Evolutionary conservation across 2,888 invertebrate species (phyloP).

Genomic region (Xylophagus ater): DNA sequence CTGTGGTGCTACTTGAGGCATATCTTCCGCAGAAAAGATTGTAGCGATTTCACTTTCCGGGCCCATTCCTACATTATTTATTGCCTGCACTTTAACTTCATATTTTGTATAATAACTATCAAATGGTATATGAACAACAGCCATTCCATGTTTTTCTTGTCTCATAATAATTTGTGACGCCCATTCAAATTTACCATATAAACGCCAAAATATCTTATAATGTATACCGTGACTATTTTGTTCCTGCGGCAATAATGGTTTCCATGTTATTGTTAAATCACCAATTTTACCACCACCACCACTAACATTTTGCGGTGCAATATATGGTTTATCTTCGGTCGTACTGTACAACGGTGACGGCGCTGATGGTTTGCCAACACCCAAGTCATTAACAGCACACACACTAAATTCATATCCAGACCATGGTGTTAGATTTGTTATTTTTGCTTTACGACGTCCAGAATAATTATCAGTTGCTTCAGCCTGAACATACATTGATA

Average conservation of each 20-base stretch:
- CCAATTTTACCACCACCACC: conserved; percentile 96
- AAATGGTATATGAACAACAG: conserved; percentile 62
- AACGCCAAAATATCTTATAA: conserved; percentile 83
- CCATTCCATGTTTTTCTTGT: conserved; percentile 65
- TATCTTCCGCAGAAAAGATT: conserved; percentile 80
- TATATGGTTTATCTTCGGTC: conserved; percentile 64
- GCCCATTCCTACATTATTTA: conserved; percentile 70
- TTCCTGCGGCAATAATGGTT: conserved; percentile 59
- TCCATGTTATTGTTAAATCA: conserved; percentile 85
- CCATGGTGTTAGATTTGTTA: conserved; percentile 73
- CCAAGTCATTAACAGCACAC: conserved; percentile 74
- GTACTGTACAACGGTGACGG: conserved; percentile 83
- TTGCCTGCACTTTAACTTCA: conserved; percentile 74
- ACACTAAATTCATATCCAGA: conserved; percentile 84
- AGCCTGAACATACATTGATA: conserved; percentile 47
- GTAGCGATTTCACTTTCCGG: conserved; percentile 65
- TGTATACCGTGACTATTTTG: conserved; percentile 84
- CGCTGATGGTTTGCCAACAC: conserved; percentile 67
- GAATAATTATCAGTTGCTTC: conserved; percentile 66
- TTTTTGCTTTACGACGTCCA: conserved; percentile 60
- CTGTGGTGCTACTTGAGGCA: conserved; percentile 85
- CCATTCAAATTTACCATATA: conserved; percentile 60
- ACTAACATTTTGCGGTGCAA: conserved; percentile 66
- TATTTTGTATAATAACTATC: conserved; percentile 73
- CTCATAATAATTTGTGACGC: conserved; percentile 51